Percentiles rank a stretch among this genome's conserved stretches.
These are phyloP conservation scores for Scarus forsteni DNA, from an alignment of 2,797 vertebrate genomes.

Conservation along the genomic window DNA sequence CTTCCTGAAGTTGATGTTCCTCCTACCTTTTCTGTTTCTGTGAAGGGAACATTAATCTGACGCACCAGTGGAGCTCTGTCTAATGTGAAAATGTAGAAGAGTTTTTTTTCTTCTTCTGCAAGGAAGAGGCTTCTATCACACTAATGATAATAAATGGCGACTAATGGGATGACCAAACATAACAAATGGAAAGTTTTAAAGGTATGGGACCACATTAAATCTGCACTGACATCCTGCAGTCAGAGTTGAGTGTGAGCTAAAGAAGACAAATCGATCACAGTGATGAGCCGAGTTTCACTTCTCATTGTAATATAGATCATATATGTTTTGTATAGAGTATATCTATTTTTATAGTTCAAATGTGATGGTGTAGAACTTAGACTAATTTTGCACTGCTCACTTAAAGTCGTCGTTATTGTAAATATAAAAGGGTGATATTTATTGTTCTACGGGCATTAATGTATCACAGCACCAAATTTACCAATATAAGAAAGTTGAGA, in stretches of 20 bases:
- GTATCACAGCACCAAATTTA: background rate
- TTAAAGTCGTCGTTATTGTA: slow-evolving; percentile 2
- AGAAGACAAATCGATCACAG: slow-evolving; percentile 64
- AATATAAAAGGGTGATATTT: background rate
- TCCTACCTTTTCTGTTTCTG: slow-evolving; percentile 77
- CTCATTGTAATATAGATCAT: slow-evolving; percentile 51
- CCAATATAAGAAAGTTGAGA: background rate
- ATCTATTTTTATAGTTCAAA: slow-evolving; percentile 8
- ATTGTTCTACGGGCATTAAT: background rate
- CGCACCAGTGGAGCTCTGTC: slow-evolving; percentile 82
- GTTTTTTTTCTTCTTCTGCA: slow-evolving; percentile 83
- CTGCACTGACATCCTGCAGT: slow-evolving; percentile 75
- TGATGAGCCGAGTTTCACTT: slow-evolving; percentile 57
- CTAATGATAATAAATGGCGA: slow-evolving; percentile 99
- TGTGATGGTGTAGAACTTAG: too few relatives aligned
- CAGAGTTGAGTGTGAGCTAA: slow-evolving; percentile 62
- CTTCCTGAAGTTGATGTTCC: slow-evolving; percentile 71
- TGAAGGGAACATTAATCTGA: slow-evolving; percentile 80
- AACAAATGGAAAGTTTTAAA: slow-evolving; percentile 99
- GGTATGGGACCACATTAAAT: slow-evolving; percentile 94
- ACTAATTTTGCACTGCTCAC: slow-evolving; percentile 16
- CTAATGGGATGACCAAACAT: slow-evolving; percentile 99
- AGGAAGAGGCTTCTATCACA: slow-evolving; percentile 91
- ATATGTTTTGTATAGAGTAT: background rate
- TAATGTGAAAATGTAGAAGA: slow-evolving; percentile 90